phyloP scores from a whole-genome alignment of 1,140 invertebrate species.

The Zaprionus ghesquierei region DNA sequence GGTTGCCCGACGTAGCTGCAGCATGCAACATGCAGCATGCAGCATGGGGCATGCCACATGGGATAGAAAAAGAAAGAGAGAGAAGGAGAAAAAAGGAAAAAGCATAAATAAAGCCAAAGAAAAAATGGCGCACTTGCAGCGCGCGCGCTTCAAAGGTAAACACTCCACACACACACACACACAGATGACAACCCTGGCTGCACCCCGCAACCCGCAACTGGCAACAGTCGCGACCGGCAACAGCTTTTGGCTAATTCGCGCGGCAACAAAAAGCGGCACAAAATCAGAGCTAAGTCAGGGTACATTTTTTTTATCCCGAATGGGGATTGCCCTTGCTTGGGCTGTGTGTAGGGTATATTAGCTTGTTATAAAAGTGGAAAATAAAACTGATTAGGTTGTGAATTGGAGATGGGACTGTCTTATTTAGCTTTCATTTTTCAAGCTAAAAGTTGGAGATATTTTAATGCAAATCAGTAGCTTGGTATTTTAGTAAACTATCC shows the following conservation, averaged over 20 bases:
- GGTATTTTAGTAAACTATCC: background rate
- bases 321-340: background rate
- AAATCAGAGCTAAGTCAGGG: background rate
- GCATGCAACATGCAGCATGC: constrained; percentile 30
- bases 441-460: too few species aligned
- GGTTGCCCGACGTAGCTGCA: constrained; percentile 15
- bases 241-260: constrained; percentile 75
- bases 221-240: constrained; percentile 50
- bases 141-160: constrained; percentile 69
- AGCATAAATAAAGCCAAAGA: constrained; percentile 17
- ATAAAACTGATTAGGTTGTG: too few species aligned
- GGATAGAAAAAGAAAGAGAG: constrained; percentile 16
- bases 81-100: constrained; percentile 20
- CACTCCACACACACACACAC: constrained; percentile 36
- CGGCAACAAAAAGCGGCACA: constrained; percentile 46
- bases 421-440: too few species aligned
- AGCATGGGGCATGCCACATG: constrained; percentile 19
- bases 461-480: background rate
- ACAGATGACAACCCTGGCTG: background rate
- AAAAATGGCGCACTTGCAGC: constrained; percentile 67
- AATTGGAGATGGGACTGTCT: too few species aligned
- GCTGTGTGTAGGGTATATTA: too few species aligned
- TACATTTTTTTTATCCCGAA: background rate
- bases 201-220: constrained; percentile 7
- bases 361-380: too few species aligned